Evolutionary conservation across 2,113 vertebrate genomes (phyloP), one percentile per base, ranked within the genome.

Genomic region (Mixornis gularis): DNA sequence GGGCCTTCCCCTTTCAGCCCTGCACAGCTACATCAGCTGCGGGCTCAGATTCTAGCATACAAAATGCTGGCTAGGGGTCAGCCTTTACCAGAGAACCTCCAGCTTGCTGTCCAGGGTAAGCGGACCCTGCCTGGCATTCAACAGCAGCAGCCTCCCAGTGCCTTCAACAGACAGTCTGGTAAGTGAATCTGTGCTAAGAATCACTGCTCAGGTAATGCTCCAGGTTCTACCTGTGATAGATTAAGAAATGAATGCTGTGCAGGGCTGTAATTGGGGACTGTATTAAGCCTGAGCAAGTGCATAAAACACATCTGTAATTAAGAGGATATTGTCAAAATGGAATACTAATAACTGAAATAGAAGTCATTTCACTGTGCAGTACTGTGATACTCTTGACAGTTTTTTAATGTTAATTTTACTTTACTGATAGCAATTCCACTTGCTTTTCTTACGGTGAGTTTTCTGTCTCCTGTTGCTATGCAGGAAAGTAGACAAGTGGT

Each of bases 21-120:
- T 5, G 97, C 99, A 58, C 99, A 99, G 95, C 97, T 99, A 73
- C 99, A 99, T 97, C 99, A 99, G 96, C 98, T 99, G 25, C 97
- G 99, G 69, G 99, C 99, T 95, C 99, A 99, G 95, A 99, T 99
- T 96, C 97, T 99, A 66, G 99, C 99, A 64, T 99, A 99, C 92
- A 99, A 99, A 96, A 99, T 99, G 98, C 96, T 99, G 92, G 98
- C 98, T 60, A 98, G 99, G 26, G 99, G 99, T 68, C 99, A 99
- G 79, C 99, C 99, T 21, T 97, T 99, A 70, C 99, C 99, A 2
- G 99, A 99, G 95, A 99, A 99, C 68, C 98, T 99, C 66, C 99
- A 99, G 91, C 98, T 99, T 90, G 99, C 99, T 55, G 98, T 99
- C 82, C 99, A 99, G 96, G 99, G 99, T 62, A 99, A 99, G 96